phyloP scores from a whole-genome alignment of 2,113 vertebrate species.

The Brachyistius frenatus region DNA sequence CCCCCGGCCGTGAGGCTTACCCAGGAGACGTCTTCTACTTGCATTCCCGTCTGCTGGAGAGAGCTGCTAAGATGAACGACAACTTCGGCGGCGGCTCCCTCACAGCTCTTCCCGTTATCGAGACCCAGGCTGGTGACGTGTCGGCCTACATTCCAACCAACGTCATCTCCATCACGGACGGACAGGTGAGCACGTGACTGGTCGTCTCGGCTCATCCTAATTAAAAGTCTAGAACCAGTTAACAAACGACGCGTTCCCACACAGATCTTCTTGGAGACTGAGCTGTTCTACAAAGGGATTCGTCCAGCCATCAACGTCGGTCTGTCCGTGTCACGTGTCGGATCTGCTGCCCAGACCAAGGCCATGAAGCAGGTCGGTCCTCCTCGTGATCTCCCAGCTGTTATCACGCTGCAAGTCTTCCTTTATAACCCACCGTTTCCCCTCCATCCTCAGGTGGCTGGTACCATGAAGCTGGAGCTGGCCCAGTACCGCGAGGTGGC shows the following conservation, averaged over 20 bases:
- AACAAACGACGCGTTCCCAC: neutral
- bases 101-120: slow-evolving; percentile 96
- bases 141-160: slow-evolving; percentile 99
- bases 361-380: slow-evolving; percentile 95
- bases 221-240: neutral
- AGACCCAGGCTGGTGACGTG: slow-evolving; percentile 98
- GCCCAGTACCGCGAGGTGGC: slow-evolving; percentile 98
- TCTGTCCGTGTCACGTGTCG: slow-evolving; percentile 96
- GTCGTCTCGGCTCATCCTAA: neutral
- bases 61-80: slow-evolving; percentile 98
- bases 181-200: slow-evolving; percentile 85
- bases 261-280: slow-evolving; percentile 98
- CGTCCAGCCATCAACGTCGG: slow-evolving; percentile 98
- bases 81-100: slow-evolving; percentile 95
- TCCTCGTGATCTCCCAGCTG: neutral
- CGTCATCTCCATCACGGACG: slow-evolving; percentile 98
- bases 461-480: slow-evolving; percentile 97
- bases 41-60: slow-evolving; percentile 96
- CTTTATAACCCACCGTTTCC: neutral
- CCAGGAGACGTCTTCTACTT: slow-evolving; percentile 98
- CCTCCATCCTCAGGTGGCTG: slow-evolving; percentile 87
- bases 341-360: slow-evolving; percentile 97
- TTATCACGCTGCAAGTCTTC: neutral
- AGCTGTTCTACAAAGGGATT: slow-evolving; percentile 98
- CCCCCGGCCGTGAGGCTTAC: slow-evolving; percentile 97